Evolutionary conservation across 2,888 invertebrate genomes (phyloP).

Genomic region (Eupithecia vulgata): DNA sequence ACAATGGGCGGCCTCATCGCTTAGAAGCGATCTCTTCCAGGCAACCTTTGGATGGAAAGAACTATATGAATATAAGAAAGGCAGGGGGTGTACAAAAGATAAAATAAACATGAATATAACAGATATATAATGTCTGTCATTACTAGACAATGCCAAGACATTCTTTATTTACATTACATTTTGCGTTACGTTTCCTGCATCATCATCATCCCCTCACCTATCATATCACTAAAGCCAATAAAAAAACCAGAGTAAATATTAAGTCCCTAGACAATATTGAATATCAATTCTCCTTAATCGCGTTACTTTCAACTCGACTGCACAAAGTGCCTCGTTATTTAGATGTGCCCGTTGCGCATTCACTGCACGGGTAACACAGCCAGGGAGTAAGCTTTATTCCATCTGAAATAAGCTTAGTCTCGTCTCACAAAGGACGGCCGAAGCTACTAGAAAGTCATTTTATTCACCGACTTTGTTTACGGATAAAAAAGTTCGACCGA

Average conservation of each 20-base stretch:
- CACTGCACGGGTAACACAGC: conserved; percentile 27
- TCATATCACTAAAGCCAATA: not conserved
- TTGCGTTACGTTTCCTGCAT: not conserved
- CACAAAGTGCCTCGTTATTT: conserved; percentile 34
- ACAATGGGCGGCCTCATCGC: no score
- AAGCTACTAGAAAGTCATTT: not conserved
- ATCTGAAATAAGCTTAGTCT: conserved; percentile 10
- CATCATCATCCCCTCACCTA: not conserved
- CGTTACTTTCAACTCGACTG: conserved; percentile 27
- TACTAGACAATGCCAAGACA: not conserved
- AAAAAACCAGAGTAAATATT: not conserved
- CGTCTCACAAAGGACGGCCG: not conserved
- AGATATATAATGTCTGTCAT: no score
- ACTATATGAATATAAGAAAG: no score
- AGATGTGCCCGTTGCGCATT: conserved; percentile 35
- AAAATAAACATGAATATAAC: no score
- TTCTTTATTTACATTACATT: not conserved
- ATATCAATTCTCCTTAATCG: conserved; percentile 24
- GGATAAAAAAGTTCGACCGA: not conserved
- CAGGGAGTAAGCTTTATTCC: conserved; percentile 11
- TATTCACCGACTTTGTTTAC: not conserved
- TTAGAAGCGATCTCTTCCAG: no score
- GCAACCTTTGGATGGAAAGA: no score
- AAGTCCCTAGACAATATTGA: conserved; percentile 23
- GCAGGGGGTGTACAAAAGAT: no score